These are phyloP conservation scores for Bombus difficillimus DNA, from an alignment of 1,140 invertebrate species.

Conservation along the genomic window DNA sequence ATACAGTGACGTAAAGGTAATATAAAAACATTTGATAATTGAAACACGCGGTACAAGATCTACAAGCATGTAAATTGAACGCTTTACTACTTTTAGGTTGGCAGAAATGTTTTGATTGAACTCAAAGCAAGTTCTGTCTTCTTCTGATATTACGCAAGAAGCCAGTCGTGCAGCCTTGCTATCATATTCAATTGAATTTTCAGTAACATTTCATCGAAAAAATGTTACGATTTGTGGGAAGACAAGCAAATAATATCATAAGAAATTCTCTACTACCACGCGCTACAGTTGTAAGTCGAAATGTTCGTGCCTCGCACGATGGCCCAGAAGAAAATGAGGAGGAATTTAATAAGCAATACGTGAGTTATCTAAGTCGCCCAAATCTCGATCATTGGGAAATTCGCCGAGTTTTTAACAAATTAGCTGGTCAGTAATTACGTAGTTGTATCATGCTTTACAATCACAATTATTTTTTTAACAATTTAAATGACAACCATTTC, in stretches of 20 bases:
- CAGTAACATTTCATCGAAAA: conserved; percentile 53
- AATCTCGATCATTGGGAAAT: conserved; percentile 99
- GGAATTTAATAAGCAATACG: conserved; percentile 90
- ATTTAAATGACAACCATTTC: background rate
- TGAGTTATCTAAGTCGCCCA: conserved; percentile 92
- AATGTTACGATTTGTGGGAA: conserved; percentile 82
- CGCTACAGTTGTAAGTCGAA: conserved; percentile 61
- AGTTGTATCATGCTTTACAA: background rate
- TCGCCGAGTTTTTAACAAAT: conserved; percentile 92
- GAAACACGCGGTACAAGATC: background rate
- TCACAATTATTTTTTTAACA: background rate
- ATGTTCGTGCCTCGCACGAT: conserved; percentile 71
- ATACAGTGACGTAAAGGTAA: background rate
- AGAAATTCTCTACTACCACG: conserved; percentile 72
- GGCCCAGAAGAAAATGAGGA: conserved; percentile 84
- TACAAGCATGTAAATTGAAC: background rate
- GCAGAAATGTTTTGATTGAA: background rate
- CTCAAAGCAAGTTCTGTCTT: conserved; percentile 3
- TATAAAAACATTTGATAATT: background rate
- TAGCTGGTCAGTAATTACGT: conserved; percentile 78
- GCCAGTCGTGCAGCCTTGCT: background rate
- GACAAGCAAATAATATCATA: conserved; percentile 75
- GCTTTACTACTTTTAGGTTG: background rate
- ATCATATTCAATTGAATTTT: background rate
- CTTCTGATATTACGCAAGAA: conserved; percentile 65